Conservation (phyloP, 2,797 vertebrate species). For the Hephaestus fuliginosus region DNA sequence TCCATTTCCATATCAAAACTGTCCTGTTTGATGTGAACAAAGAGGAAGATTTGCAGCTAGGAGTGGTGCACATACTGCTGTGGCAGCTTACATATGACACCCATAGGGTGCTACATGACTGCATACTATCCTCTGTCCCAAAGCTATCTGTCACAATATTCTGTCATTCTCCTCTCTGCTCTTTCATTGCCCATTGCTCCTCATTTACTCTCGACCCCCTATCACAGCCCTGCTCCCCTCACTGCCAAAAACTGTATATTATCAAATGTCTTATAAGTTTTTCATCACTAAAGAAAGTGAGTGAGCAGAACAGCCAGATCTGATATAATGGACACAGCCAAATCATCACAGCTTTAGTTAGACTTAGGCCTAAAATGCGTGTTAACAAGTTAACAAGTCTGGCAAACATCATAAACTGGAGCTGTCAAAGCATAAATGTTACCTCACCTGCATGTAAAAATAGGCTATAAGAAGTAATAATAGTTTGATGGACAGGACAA, state of each 20-base stretch:
- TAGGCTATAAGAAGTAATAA: conserved; percentile 47
- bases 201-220: conserved; percentile 11
- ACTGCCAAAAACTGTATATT: neutral
- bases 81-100: conserved; percentile 48
- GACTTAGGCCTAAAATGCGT: neutral
- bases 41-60: neutral
- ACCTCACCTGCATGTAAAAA: conserved; percentile 41
- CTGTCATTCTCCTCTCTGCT: conserved; percentile 25
- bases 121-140: conserved; percentile 14
- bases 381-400: conserved; percentile 29
- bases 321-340: neutral
- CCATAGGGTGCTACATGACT: conserved; percentile 28
- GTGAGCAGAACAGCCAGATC: too few species aligned
- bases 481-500: conserved; percentile 20
- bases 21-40: neutral
- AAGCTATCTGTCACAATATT: conserved; percentile 30
- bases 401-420: conserved; percentile 25
- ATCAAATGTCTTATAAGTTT: neutral
- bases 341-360: neutral
- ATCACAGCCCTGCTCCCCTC: neutral
- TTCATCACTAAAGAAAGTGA: neutral
- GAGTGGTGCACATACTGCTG: conserved; percentile 5
- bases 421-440: conserved; percentile 41
- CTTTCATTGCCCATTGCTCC: conserved; percentile 14
- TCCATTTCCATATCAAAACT: neutral